Evolutionary conservation across 2,797 vertebrate species (phyloP).

Genomic region (Melanotaenia nigrans): DNA sequence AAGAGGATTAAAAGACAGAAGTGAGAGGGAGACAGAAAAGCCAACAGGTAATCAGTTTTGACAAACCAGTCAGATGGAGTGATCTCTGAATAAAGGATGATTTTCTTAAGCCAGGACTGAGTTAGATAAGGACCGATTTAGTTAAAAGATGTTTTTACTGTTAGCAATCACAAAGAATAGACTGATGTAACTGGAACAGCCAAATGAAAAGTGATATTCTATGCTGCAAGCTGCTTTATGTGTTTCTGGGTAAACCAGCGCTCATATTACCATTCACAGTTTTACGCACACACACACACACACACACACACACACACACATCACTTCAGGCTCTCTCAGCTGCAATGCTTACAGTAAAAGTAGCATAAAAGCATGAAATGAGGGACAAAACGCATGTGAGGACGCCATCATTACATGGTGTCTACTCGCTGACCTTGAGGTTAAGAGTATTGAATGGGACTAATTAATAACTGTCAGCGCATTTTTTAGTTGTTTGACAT

Average conservation of each 20-base stretch:
- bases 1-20: constrained; percentile 84
- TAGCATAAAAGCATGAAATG: constrained; percentile 32
- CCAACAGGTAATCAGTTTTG: constrained; percentile 82
- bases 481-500: constrained; percentile 72
- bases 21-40: constrained; percentile 75
- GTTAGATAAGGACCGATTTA: constrained; percentile 54
- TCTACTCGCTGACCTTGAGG: constrained; percentile 80
- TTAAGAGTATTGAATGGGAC: constrained; percentile 80
- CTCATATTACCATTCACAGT: constrained; percentile 53
- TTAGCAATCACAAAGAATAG: constrained; percentile 47
- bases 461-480: constrained; percentile 83
- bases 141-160: constrained; percentile 63
- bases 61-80: constrained; percentile 65
- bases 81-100: constrained; percentile 56
- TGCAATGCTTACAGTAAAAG: constrained; percentile 55
- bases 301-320: constrained; percentile 5
- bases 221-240: constrained; percentile 46
- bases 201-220: constrained; percentile 52
- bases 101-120: constrained; percentile 44
- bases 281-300: constrained; percentile 30
- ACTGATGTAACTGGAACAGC: constrained; percentile 50
- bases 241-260: constrained; percentile 64
- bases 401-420: constrained; percentile 78
- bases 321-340: constrained; percentile 53
- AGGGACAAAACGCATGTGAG: constrained; percentile 60